phyloP scores from a whole-genome alignment of 1,140 invertebrate species.

The Bombus fervidus region DNA sequence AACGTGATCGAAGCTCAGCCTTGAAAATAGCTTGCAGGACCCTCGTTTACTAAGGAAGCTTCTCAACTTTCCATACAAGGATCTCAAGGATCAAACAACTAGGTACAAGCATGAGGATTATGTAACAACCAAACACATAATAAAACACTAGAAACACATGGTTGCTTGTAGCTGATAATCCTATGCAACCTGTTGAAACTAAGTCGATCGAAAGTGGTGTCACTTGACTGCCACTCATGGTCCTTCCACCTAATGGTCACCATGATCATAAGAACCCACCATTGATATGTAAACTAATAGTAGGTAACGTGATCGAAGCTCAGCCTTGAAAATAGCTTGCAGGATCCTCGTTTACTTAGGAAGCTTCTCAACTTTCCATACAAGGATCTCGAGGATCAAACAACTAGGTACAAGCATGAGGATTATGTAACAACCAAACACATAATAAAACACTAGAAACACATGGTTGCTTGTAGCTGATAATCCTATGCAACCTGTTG shows the following conservation, averaged over 20 bases:
- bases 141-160: neutral
- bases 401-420: too few species aligned
- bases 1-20: too few species aligned
- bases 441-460: neutral
- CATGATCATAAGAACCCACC: neutral
- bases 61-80: too few species aligned
- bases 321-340: neutral
- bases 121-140: too few species aligned
- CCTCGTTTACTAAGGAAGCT: too few species aligned
- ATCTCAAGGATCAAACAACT: too few species aligned
- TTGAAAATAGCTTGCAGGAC: too few species aligned
- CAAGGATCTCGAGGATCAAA: too few species aligned
- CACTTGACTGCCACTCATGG: neutral
- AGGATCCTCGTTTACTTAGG: accelerated
- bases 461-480: neutral
- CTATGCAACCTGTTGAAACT: neutral
- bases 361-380: too few species aligned
- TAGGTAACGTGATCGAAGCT: neutral
- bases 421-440: too few species aligned
- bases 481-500: neutral
- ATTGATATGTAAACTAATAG: neutral
- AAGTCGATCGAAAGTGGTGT: too few species aligned
- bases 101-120: too few species aligned
- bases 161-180: neutral
- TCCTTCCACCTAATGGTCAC: neutral